Percentiles rank a stretch among this genome's conserved stretches.
These are phyloP conservation scores for Pelmatolapia mariae DNA, from an alignment of 2,113 vertebrate genomes.

Conservation along the genomic window DNA sequence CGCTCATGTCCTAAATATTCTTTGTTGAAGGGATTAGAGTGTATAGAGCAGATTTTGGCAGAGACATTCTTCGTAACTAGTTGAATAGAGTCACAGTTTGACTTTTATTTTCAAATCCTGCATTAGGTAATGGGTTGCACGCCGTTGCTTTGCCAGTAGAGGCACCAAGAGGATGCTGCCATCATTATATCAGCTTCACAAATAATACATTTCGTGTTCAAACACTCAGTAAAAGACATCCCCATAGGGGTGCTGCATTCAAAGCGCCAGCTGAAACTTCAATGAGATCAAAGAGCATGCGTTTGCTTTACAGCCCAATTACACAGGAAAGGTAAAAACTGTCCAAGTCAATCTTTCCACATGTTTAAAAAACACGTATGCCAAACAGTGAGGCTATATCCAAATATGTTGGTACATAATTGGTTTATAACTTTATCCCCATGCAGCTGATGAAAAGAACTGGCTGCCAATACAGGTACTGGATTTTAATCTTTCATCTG, in stretches of 20 bases:
- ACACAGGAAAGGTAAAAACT: background rate
- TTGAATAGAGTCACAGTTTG: background rate
- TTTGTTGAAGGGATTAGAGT: background rate
- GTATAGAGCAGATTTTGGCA: background rate
- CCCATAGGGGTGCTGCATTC: background rate
- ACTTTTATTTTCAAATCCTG: background rate
- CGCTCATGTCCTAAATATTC: background rate
- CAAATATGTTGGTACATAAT: background rate
- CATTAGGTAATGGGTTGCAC: conserved; percentile 15
- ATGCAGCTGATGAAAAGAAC: background rate
- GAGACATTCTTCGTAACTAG: background rate
- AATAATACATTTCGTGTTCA: conserved; percentile 27
- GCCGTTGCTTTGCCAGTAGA: background rate
- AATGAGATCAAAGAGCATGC: conserved; percentile 24
- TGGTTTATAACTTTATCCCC: background rate
- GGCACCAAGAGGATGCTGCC: background rate
- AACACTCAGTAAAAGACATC: conserved; percentile 12
- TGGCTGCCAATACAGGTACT: background rate
- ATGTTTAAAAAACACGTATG: background rate
- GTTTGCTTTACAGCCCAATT: conserved; percentile 36
- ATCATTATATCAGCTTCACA: conserved; percentile 26
- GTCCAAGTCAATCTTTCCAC: background rate
- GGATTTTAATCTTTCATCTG: background rate
- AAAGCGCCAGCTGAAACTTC: background rate
- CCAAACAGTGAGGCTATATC: background rate